These are phyloP conservation scores for Myanophis thanlyinensis DNA, from an alignment of 2,113 vertebrate genomes.

Conservation along the genomic window DNA sequence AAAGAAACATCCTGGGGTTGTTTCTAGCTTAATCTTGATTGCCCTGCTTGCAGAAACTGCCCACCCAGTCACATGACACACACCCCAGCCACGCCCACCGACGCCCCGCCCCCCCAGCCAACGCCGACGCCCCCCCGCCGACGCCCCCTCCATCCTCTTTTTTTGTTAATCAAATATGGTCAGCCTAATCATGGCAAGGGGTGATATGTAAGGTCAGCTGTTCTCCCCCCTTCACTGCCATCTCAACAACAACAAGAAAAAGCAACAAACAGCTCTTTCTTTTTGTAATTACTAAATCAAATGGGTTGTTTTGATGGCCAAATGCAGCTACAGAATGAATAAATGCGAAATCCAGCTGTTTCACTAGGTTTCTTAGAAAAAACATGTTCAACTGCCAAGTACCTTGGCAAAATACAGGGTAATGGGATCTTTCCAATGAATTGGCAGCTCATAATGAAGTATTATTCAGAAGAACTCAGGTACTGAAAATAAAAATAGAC, in stretches of 20 bases:
- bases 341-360: background rate
- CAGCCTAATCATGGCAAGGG: background rate
- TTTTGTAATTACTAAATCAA: background rate
- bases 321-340: background rate
- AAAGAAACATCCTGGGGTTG: too few species aligned
- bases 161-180: too few species aligned
- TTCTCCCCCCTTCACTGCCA: background rate
- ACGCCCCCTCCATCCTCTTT: too few species aligned
- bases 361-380: background rate
- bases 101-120: too few species aligned
- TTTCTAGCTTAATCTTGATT: too few species aligned
- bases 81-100: too few species aligned
- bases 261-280: background rate
- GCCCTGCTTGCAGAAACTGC: too few species aligned
- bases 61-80: too few species aligned
- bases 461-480: conserved; percentile 6
- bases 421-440: background rate
- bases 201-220: background rate
- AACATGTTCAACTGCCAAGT: background rate
- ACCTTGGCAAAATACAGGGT: background rate
- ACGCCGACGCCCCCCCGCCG: too few species aligned
- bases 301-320: background rate
- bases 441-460: background rate
- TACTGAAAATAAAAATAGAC: conserved; percentile 18
- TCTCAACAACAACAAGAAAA: too few species aligned